Evolutionary conservation across 2,888 invertebrate species (phyloP), one percentile per base, ranked within the genome.

Genomic region (Nephrotoma flavescens): DNA sequence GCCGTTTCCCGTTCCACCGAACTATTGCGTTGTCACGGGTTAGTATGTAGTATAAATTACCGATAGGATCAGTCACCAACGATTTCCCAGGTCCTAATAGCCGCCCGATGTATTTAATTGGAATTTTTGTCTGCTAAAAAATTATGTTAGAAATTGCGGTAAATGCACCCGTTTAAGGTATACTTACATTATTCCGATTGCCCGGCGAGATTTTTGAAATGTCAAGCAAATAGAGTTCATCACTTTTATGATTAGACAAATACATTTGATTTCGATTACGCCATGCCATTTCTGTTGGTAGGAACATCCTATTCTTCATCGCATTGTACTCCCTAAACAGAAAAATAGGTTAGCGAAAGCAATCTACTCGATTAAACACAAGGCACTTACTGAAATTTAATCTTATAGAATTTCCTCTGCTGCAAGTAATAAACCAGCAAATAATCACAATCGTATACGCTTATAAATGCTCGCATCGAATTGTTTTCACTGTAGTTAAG

Each of bases 11-110:
- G 86, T 89, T 87, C 88, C 88, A 89, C 41, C 88, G 87, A 9
- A 88, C 88, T 42, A 88, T 87, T 42, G 88, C 88, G 19, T 88
- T 88, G 86, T 88, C 87, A 45, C 87, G 86, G 31, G 88, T 87
- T 12, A 89, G 41, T 41, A 88, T 88, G 57, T 89, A 89, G 52
- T 88, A 88, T 4, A 89, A 42, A 41, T 85, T 52, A 5, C 88
- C 88, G 42, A 87, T 87, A 31, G 87, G 85, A 86, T 88, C 88
- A 7, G 87, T 87, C 15, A 88, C 87, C n/a, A 89, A 52, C 45
- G 87, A 87, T 47, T 85, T 88, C 5, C 88, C 84, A 42, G 52
- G 42, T 57, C 88, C 88, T 1, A 89, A 83, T 19, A 89, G 87
- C 12, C 52, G 41, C 47, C 88, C 89, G 7, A 89, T 83, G 42